Percentiles rank a stretch among this genome's conserved stretches.
Evolutionary conservation across 64 coral and sea anemone genomes (phyloP).

Genomic region (Montipora sp.): DNA sequence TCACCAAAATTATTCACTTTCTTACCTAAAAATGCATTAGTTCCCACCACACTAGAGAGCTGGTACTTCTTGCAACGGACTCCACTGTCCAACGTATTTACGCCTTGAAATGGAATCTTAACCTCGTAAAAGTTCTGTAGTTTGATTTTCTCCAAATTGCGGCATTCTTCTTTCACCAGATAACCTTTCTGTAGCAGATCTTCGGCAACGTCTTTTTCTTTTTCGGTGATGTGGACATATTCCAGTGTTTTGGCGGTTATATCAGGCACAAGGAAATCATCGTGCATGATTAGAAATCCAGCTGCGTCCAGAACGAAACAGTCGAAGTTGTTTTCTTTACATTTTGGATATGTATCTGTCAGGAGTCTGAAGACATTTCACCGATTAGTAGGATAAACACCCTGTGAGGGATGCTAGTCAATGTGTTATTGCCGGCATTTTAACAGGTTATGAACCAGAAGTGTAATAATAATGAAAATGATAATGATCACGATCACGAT

Average conservation of each 20-base stretch:
- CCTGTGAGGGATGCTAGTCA: no score
- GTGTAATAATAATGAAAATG: no score
- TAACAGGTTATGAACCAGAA: not conserved
- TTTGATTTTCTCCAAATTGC: constrained; percentile 6
- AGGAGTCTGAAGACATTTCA: not conserved
- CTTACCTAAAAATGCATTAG: constrained; percentile 2
- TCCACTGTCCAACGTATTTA: not conserved
- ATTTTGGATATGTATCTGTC: constrained; percentile 15
- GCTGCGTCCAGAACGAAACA: constrained; percentile 32
- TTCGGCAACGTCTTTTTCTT: constrained; percentile 4
- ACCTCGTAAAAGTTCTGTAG: constrained; percentile 11
- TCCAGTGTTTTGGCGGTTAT: not conserved
- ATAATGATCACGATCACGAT: no score
- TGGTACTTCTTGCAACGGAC: not conserved
- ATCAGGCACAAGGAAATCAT: constrained; percentile 23
- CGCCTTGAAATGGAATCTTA: not conserved
- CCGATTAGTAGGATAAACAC: not conserved
- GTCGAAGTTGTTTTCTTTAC: not conserved
- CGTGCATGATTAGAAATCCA: constrained; percentile 24
- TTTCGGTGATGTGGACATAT: constrained; percentile 43
- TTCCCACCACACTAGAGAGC: not conserved
- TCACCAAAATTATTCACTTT: not conserved
- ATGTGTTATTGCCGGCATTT: not conserved
- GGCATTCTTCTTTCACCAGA: constrained; percentile 1
- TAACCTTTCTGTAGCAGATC: constrained; percentile 37